Conservation (phyloP, 2,113 vertebrate genomes). For the Mormyrus lacerda region DNA sequence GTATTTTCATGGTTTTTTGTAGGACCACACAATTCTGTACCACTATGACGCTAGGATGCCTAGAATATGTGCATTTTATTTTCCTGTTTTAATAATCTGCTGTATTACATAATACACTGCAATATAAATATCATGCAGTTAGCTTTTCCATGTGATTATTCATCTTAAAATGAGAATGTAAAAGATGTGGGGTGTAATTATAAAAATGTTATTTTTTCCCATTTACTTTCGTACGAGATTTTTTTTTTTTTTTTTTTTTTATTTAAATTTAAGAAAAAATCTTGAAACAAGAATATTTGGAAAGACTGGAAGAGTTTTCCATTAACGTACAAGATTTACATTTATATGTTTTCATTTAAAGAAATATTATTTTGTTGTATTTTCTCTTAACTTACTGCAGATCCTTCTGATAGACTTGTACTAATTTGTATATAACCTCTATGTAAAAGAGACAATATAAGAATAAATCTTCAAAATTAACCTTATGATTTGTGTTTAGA, state of each 20-base stretch:
- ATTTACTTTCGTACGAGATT: background rate
- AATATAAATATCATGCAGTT: slow-evolving; percentile 31
- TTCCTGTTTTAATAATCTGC: slow-evolving; percentile 43
- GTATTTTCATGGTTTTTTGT: background rate
- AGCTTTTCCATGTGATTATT: slow-evolving; percentile 19
- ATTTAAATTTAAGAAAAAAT: background rate
- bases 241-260: slow-evolving; percentile 4
- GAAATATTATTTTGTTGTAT: slow-evolving; percentile 28
- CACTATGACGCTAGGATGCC: slow-evolving; percentile 17
- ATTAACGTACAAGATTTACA: slow-evolving; percentile 7
- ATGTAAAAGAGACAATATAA: slow-evolving; percentile 37
- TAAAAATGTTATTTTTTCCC: slow-evolving; percentile 1
- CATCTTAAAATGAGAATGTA: slow-evolving; percentile 34
- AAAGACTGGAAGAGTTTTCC: background rate
- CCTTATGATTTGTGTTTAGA: background rate
- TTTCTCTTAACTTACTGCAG: slow-evolving; percentile 35
- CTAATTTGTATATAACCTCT: slow-evolving; percentile 57
- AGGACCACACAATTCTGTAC: slow-evolving; percentile 31
- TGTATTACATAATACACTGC: slow-evolving; percentile 43
- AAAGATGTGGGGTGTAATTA: slow-evolving; percentile 21
- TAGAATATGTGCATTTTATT: slow-evolving; percentile 9
- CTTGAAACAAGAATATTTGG: background rate
- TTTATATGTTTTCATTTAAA: slow-evolving; percentile 31
- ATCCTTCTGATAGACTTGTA: slow-evolving; percentile 36
- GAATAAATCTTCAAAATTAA: slow-evolving; percentile 43